phyloP scores from a whole-genome alignment of 2,797 vertebrate species.

The Limosa lapponica region DNA sequence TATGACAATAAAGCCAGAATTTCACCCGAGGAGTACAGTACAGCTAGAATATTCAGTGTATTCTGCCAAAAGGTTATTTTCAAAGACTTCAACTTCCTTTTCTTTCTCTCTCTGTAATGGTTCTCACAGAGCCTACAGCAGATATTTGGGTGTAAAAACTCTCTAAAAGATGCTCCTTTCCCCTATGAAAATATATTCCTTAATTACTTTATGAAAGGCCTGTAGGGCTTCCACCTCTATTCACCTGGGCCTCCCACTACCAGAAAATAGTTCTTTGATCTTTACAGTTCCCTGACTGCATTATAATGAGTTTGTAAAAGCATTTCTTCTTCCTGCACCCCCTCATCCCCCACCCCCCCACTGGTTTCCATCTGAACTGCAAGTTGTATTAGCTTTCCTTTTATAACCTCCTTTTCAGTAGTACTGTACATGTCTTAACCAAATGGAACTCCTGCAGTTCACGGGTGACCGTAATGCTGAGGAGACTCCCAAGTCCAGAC shows the following conservation, averaged over 20 bases:
- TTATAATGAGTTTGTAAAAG: slow-evolving; percentile 13
- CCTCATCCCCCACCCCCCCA: not conserved
- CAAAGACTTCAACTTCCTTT: slow-evolving; percentile 14
- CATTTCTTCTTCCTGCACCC: not conserved
- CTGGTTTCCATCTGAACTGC: not conserved
- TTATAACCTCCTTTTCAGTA: not conserved
- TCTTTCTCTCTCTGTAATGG: not conserved
- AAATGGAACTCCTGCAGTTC: not conserved
- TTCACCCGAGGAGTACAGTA: slow-evolving; percentile 3
- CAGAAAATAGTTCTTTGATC: slow-evolving; percentile 39
- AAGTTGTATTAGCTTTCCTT: not conserved
- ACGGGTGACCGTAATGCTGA: not conserved
- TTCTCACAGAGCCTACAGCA: not conserved
- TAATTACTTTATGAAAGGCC: slow-evolving; percentile 34
- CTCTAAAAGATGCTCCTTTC: not conserved
- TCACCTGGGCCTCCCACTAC: slow-evolving; percentile 11
- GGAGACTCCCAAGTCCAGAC: not conserved
- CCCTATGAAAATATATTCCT: slow-evolving; percentile 17
- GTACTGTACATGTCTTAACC: not conserved
- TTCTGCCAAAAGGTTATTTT: slow-evolving; percentile 37
- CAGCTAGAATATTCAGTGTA: not conserved
- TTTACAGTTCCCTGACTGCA: not conserved
- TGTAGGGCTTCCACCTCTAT: not conserved
- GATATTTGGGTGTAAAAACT: slow-evolving; percentile 4
- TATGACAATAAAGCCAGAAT: not conserved